Percentiles rank a stretch among this genome's conserved stretches.
Conservation (phyloP, 2,888 invertebrate genomes). For the Laothoe populi region DNA sequence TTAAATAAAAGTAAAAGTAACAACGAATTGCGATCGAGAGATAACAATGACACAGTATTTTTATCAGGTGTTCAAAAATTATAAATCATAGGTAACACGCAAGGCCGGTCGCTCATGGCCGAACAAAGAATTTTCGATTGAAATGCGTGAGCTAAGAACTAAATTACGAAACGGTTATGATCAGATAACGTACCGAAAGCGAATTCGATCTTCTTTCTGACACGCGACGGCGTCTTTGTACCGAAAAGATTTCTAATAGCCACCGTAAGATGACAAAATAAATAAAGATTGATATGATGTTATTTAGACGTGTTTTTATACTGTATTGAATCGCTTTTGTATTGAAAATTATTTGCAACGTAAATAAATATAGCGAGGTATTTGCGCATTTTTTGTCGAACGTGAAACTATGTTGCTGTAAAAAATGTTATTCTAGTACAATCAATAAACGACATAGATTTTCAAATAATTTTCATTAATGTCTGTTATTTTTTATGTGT, state of each 20-base stretch:
- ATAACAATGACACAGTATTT: conserved; percentile 58
- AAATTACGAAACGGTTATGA: conserved; percentile 67
- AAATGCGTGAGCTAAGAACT: conserved; percentile 64
- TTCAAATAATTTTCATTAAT: no score
- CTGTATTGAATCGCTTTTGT: neutral
- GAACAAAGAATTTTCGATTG: conserved; percentile 58
- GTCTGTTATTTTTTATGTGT: neutral
- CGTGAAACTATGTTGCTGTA: neutral
- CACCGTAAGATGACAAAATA: neutral
- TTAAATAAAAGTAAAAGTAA: conserved; percentile 55
- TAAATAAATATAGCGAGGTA: neutral
- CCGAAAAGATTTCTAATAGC: conserved; percentile 4
- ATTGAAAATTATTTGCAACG: neutral
- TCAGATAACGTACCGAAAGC: conserved; percentile 74
- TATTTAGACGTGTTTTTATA: neutral
- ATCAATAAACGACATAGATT: no score
- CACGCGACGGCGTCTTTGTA: conserved; percentile 12
- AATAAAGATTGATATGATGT: neutral
- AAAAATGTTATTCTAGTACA: no score
- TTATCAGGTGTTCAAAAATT: conserved; percentile 64
- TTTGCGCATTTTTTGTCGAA: neutral
- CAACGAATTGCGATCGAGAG: conserved; percentile 49
- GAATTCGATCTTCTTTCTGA: conserved; percentile 41
- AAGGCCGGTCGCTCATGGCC: conserved; percentile 62
- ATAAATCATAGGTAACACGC: conserved; percentile 62